phyloP scores from a whole-genome alignment of 2,113 vertebrate species.

The Zosterops japonicus region DNA sequence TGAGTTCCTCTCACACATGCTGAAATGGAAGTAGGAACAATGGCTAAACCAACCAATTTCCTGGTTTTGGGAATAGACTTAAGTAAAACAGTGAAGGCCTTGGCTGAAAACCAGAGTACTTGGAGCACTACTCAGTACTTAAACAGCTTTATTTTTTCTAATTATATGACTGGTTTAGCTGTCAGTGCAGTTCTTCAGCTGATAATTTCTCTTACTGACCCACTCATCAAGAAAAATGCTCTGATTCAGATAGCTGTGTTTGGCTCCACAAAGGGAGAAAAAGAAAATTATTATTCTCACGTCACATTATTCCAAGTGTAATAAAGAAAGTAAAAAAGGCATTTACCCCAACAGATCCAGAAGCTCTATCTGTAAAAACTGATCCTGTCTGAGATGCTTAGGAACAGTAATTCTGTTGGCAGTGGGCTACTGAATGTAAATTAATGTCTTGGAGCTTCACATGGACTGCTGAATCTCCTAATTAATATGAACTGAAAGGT shows the following conservation, averaged over 20 bases:
- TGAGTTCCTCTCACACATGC: background rate
- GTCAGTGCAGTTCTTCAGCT: background rate
- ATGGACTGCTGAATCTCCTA: background rate
- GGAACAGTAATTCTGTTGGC: background rate
- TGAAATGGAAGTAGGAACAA: background rate
- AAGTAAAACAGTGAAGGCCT: background rate
- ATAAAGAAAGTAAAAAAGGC: background rate
- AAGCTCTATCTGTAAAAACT: background rate
- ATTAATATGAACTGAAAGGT: background rate
- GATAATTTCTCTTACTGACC: background rate
- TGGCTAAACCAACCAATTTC: background rate
- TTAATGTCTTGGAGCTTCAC: background rate
- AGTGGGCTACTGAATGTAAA: background rate
- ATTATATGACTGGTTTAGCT: background rate
- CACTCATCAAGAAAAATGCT: background rate
- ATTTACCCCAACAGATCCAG: background rate
- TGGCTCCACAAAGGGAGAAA: background rate
- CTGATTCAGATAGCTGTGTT: background rate
- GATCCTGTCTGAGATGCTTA: background rate
- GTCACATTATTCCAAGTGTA: background rate
- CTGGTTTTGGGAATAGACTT: background rate
- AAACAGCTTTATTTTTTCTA: background rate
- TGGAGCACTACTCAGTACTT: background rate
- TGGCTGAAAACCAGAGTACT: background rate
- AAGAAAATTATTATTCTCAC: background rate